These are phyloP conservation scores for Stenotaenia linearis DNA, from an alignment of 2,888 invertebrate genomes.

Conservation along the genomic window DNA sequence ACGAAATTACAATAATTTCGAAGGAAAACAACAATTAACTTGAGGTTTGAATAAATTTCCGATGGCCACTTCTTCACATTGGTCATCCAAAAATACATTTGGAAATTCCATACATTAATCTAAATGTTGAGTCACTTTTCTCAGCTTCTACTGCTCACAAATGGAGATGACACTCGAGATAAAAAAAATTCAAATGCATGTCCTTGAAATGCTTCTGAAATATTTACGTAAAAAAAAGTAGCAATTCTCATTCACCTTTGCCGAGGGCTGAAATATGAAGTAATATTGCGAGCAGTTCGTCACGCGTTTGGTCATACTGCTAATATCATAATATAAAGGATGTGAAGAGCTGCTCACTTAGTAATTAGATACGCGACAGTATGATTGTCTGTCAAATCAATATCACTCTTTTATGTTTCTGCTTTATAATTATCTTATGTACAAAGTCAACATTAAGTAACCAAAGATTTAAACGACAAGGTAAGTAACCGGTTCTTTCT, in stretches of 20 bases:
- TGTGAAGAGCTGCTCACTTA: neutral
- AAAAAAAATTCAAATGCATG: neutral
- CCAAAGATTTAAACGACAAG: neutral
- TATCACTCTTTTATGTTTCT: neutral
- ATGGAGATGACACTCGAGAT: neutral
- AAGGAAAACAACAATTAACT: neutral
- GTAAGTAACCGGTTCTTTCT: neutral
- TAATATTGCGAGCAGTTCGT: neutral
- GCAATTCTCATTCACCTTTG: neutral
- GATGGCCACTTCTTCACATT: neutral
- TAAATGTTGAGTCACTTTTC: neutral
- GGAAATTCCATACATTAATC: conserved; percentile 13
- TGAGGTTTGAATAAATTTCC: neutral
- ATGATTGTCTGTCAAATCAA: neutral
- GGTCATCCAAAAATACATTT: neutral
- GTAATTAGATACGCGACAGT: neutral
- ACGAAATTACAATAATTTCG: neutral
- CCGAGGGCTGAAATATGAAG: neutral
- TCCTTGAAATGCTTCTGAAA: neutral
- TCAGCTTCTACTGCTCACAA: neutral
- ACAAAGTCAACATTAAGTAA: neutral
- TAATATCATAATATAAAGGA: neutral
- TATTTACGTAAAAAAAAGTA: neutral
- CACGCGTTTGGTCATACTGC: neutral
- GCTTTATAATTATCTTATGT: neutral